Base-by-base conservation (phyloP, 1,140 invertebrate genomes). In the Carposina sasakii region DNA sequence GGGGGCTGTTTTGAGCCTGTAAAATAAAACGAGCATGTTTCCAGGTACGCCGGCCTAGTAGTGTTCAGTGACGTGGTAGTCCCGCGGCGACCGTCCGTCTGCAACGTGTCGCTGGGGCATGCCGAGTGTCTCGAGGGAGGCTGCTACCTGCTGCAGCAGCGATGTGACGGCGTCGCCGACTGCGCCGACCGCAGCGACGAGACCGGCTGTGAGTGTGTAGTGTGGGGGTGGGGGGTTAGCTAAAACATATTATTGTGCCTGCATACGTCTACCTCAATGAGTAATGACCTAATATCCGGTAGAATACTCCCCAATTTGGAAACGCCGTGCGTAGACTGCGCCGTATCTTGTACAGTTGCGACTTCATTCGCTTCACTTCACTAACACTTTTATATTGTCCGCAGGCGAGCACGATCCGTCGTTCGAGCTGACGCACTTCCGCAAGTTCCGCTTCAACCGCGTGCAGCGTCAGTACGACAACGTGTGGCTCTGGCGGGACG, bases 401-500 rank as follows among this genome's bases (percentile, higher is more conserved):
- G 5, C 63, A 88, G 87, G 87, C 58, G 65, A 86, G 2, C 71
- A 83, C 30, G 85, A 87, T 33, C 91, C 92, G 56, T 85, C 78
- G 6, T 91, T 90, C 3, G 90, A 92, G 49, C 72, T 96, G 45
- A 53, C 88, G 0, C 77, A 91, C 45, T 94, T 94, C 84, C 84
- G 94, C 47, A 94, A 95, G 72, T 91, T 92, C 72, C 88, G 96
- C 1, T 94, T 95, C 63, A 97, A 94, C 78, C 88, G 94, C 34
- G 89, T 97, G 33, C 90, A 95, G 62, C 87, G 95, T 2, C 93
- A 96, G 67, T 98, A 97, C 78, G 94, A 97, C 52, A 96, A 97
- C 67, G 92, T 94, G 23, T 98, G 96, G 96, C 79, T 97, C 3
- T 98, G 96, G 96, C 90, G 92, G 55, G 96, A 97, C 81, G 91